phyloP scores from a whole-genome alignment of 2,888 invertebrate species.

The Drosophila limbata region DNA sequence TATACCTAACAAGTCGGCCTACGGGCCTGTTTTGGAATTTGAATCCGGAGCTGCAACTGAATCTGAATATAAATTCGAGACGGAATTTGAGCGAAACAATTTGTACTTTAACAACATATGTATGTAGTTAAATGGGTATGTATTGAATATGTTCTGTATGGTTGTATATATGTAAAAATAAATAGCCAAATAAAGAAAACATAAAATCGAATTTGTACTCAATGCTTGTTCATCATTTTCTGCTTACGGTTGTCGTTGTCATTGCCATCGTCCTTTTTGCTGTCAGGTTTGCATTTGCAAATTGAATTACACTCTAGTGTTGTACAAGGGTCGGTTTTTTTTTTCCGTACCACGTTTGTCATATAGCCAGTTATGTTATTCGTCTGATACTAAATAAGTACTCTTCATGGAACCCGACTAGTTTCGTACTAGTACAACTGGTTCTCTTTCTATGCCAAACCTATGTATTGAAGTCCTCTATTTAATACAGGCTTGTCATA shows the following conservation, averaged over 20 bases:
- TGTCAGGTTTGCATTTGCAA: constrained; percentile 69
- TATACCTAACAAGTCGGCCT: constrained; percentile 71
- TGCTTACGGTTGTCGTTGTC: neutral
- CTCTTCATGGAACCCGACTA: too few relatives aligned
- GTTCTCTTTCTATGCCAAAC: too few relatives aligned
- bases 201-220: constrained; percentile 65
- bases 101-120: neutral
- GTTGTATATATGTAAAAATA: constrained; percentile 17
- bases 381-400: too few relatives aligned
- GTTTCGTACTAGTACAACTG: too few relatives aligned
- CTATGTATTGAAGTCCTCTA: too few relatives aligned
- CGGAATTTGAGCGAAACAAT: constrained; percentile 11
- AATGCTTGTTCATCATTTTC: constrained; percentile 47
- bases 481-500: too few relatives aligned
- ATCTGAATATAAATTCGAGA: neutral
- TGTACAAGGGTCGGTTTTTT: neutral
- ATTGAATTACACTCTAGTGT: constrained; percentile 59
- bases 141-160: neutral
- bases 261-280: constrained; percentile 25
- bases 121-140: too few relatives aligned
- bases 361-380: too few relatives aligned
- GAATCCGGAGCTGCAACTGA: neutral
- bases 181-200: constrained; percentile 49
- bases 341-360: neutral
- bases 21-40: constrained; percentile 20